Base-by-base conservation (phyloP, 2,797 vertebrate genomes). In the Parotocinclus haroldoi region DNA sequence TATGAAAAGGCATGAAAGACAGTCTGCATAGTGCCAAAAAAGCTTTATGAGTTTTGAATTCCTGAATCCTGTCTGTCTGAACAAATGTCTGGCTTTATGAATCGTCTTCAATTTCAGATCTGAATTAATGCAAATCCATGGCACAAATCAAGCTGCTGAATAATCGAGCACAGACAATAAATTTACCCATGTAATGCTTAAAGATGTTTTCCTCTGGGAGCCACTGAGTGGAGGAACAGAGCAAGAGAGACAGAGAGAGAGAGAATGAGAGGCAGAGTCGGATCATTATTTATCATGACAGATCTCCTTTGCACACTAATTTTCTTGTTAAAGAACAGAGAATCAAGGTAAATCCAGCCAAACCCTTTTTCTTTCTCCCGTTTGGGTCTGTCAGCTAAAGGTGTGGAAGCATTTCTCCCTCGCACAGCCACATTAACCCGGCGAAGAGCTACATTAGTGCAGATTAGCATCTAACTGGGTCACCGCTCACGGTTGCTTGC, bases 281-380 rank as follows among this genome's bases (percentile, higher is more conserved):
- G 63, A 65, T 75, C 18, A 49, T 67, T 78, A 68, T 75, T 80
- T 82, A 84, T 82, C 81, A 63, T 82, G 80, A 83, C 83, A 82
- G 81, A 83, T 84, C 81, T 82, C 80, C 79, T 84, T 83, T 81
- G 81, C 81, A 76, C 61, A 69, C 76, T 78, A 61, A 80, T 75
- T 75, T 82, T 76, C 81, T 56, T 85, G 79, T 83, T 69, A 57
- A 75, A 78, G 79, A 80, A 82, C 66, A 80, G 75, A 59, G 78
- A 75, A 79, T 68, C 12, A 56, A 73, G 73, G 53, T 78, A 71
- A 73, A 44, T 38, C 4, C 1, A 68, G 27, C 0, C 56, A 69
- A 72, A 73, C 58, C 76, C 74, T 48, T 65, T 58, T 66, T 64
- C 36, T 44, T 65, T 50, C 49, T 66, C 17, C 76, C 78, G 75